Evolutionary conservation across 1,140 invertebrate species (phyloP), one percentile per base, ranked within the genome.

Genomic region (Choristoneura fumiferana): DNA sequence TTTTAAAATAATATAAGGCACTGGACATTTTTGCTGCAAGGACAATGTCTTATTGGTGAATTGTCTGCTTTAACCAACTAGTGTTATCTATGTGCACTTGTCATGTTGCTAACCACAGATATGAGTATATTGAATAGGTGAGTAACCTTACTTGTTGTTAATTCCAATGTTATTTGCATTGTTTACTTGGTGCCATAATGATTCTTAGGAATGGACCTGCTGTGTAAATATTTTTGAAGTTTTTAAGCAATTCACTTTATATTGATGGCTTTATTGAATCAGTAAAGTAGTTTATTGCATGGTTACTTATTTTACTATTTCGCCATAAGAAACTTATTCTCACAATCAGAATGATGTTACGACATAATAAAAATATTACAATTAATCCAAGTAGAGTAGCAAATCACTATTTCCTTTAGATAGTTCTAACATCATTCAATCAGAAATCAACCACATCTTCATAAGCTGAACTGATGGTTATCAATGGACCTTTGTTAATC

Each of bases 31-130:
- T 49, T 52, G 40, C 78, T 70, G 55, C 22, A 12, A 69, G 72
- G 75, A 79, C 73, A 75, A 83, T 85, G 80, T 85, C 80, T 73
- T 72, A 63, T 66, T 82, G 73, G 73, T 81, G 76, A 69, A 73
- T 63, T 59, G 64, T 74, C 63, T 49, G 34, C 22, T 29, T 29
- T 29, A 29, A 52, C 38, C 33, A n/a, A 33, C 38, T 52, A 33
- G 10, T 34, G 37, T 39, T 54, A 45, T 57, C 39, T 58, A 18
- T 15, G 18, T 22, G 8, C 43, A 53, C 22, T 34, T 34, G 15
- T 29, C 10, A 40, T 56, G 54, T 37, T 56, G 35, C 29, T 57
- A 33, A 45, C 22, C 22, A 43, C 22, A 45, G 43, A 57, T 55
- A 56, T 49, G 55, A 53, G 43, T 63, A 29, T 52, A 57, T 37